Evolutionary conservation across 2,888 invertebrate genomes (phyloP).

Genomic region (Pteria penguin): DNA sequence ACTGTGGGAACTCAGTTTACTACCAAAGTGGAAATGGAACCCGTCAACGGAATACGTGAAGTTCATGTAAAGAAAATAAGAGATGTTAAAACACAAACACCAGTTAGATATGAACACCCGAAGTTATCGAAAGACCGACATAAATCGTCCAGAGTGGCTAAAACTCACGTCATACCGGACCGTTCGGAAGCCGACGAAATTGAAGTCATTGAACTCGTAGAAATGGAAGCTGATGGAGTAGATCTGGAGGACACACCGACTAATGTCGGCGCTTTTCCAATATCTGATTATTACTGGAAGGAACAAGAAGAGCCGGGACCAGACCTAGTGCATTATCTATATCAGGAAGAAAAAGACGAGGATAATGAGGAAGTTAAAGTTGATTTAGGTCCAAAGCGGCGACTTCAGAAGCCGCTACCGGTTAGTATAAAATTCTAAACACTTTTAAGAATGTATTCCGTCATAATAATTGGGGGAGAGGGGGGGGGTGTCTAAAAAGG

Average conservation of each 20-base stretch:
- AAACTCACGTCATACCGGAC: too few relatives aligned
- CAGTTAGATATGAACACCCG: not conserved
- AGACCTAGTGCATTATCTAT: too few relatives aligned
- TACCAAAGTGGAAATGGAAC: not conserved
- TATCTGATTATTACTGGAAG: too few relatives aligned
- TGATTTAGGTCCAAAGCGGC: not conserved
- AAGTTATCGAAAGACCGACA: not conserved
- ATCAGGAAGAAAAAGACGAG: too few relatives aligned
- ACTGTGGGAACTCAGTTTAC: not conserved
- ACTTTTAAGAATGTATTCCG: not conserved
- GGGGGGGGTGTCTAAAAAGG: not conserved
- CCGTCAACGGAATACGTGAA: not conserved
- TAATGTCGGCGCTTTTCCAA: too few relatives aligned
- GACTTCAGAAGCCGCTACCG: not conserved
- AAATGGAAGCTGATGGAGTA: too few relatives aligned
- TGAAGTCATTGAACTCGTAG: too few relatives aligned
- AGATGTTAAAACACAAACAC: not conserved
- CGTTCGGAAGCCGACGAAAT: too few relatives aligned
- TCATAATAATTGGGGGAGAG: not conserved
- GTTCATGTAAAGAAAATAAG: not conserved
- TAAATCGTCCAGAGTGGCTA: too few relatives aligned
- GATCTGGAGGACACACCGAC: too few relatives aligned
- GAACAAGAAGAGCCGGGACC: too few relatives aligned
- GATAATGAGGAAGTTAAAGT: too few relatives aligned
- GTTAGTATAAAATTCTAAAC: not conserved